These are phyloP conservation scores for Mastomys coucha DNA, from an alignment of 2,113 vertebrate genomes.

Conservation along the genomic window DNA sequence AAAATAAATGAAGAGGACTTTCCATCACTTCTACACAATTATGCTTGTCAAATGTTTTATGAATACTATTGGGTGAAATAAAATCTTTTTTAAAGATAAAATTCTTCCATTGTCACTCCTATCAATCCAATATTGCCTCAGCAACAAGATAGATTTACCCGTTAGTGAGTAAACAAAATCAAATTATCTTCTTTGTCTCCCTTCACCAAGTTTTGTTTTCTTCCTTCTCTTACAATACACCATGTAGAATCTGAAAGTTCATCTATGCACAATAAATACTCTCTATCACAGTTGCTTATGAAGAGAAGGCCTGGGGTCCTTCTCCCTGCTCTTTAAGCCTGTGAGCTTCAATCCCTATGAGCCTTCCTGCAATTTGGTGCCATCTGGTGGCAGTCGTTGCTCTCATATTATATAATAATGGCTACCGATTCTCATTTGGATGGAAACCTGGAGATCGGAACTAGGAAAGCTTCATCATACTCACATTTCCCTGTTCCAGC, in stretches of 20 bases:
- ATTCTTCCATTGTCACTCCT: background rate
- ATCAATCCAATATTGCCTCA: background rate
- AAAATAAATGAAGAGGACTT: background rate
- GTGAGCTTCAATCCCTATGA: background rate
- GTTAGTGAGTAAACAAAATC: background rate
- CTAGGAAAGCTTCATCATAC: background rate
- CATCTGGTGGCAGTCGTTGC: constrained; percentile 70
- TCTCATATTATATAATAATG: background rate
- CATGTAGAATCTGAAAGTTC: background rate
- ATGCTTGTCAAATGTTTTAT: background rate
- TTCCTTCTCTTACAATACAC: constrained; percentile 2
- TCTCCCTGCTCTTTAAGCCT: background rate
- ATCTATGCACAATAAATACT: background rate
- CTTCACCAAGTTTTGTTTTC: background rate
- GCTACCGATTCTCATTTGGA: background rate
- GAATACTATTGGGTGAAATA: background rate
- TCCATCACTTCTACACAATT: background rate
- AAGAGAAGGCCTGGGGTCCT: background rate
- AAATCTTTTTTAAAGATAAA: background rate
- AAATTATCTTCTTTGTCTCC: background rate
- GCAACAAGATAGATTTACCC: background rate
- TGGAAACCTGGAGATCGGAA: background rate
- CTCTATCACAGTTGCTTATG: background rate
- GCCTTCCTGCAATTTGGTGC: constrained; percentile 68
- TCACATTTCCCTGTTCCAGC: background rate